A percentile compares a stretch with the other conserved stretches of the same genome.
Conservation (phyloP, 2,797 vertebrate genomes). For the Melanitta fusca region DNA sequence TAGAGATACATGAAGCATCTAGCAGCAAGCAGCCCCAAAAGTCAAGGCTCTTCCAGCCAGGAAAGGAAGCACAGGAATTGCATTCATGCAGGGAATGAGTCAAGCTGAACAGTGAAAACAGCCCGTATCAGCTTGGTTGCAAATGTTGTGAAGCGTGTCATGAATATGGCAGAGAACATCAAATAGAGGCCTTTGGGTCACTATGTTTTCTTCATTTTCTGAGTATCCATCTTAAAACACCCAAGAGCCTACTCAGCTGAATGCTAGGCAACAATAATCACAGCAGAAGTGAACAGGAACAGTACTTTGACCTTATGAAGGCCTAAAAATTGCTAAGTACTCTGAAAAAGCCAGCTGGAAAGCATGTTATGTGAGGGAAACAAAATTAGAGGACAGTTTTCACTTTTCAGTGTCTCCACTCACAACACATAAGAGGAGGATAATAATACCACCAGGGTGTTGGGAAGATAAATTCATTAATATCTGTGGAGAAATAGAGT, state of each 20-base stretch:
- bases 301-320: neutral
- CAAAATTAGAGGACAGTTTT: neutral
- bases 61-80: neutral
- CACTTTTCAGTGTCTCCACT: neutral
- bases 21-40: neutral
- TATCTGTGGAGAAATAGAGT: slow-evolving; percentile 15
- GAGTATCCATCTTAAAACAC: neutral
- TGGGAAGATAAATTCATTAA: slow-evolving; percentile 22
- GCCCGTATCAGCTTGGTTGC: neutral
- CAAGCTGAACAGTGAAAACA: neutral
- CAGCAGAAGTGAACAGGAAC: neutral
- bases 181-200: neutral
- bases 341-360: neutral
- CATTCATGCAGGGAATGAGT: neutral
- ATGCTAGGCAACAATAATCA: neutral
- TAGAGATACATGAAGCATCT: neutral
- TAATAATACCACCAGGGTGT: neutral
- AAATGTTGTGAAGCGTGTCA: neutral
- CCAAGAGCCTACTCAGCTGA: neutral
- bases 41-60: neutral
- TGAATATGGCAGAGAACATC: neutral
- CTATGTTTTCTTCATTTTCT: neutral
- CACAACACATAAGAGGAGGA: neutral
- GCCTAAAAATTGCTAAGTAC: neutral
- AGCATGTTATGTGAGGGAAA: neutral